A percentile compares a stretch with the other conserved stretches of the same genome.
Conservation (phyloP, 2,888 invertebrate species). For the Nemurella pictetii region DNA sequence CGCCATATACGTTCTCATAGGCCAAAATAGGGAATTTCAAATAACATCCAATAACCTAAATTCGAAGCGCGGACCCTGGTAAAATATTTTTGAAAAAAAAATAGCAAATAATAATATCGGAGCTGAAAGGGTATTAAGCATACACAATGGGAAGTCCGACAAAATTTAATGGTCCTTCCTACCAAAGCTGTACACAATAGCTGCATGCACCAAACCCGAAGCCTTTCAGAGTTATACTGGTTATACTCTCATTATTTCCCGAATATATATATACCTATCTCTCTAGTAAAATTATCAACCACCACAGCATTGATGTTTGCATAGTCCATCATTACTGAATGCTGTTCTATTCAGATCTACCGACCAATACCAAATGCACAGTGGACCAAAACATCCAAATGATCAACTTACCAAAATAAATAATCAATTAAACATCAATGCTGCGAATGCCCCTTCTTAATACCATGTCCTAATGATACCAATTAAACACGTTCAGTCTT, state of each 20-base stretch:
- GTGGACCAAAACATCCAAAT: too few species aligned
- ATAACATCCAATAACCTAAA: not conserved
- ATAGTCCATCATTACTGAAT: not conserved
- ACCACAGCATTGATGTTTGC: not conserved
- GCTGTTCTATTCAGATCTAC: too few species aligned
- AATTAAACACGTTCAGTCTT: too few species aligned
- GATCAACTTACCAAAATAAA: too few species aligned
- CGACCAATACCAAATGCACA: too few species aligned
- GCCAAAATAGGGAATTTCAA: not conserved
- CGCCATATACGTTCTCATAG: too few species aligned
- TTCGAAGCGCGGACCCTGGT: not conserved
- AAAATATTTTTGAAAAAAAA: not conserved
- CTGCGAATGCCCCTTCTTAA: too few species aligned
- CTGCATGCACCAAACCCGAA: not conserved
- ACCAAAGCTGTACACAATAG: not conserved
- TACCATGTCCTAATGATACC: too few species aligned
- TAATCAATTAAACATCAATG: too few species aligned
- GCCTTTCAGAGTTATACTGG: not conserved
- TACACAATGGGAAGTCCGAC: not conserved
- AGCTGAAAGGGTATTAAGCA: not conserved
- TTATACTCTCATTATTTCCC: not conserved
- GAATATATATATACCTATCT: not conserved
- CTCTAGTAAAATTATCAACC: not conserved
- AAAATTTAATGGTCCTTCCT: not conserved
- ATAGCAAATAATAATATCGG: not conserved